A percentile compares a stretch with the other conserved stretches of the same genome.
phyloP scores from a whole-genome alignment of 2,888 invertebrate species.

The Sicus ferrugineus region DNA sequence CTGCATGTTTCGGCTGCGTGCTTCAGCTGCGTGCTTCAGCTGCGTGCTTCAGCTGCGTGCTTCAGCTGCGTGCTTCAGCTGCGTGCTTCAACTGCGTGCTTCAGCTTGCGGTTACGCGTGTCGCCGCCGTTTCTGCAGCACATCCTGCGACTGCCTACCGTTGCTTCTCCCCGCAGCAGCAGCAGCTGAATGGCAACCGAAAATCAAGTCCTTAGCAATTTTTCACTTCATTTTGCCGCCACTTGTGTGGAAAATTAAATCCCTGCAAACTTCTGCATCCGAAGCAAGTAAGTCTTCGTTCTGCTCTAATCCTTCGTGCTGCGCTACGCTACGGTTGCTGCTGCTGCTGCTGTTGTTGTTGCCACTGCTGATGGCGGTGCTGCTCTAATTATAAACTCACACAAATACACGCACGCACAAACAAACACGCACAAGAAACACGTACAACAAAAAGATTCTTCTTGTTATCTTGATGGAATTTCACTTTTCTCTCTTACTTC shows the following conservation, averaged over 20 bases:
- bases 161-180: background rate
- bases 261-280: no score
- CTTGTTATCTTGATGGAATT: background rate
- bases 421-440: background rate
- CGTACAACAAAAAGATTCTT: background rate
- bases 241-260: constrained; percentile 30
- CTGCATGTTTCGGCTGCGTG: background rate
- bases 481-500: background rate
- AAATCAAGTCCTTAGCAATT: constrained; percentile 17
- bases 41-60: no score
- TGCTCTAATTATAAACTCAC: constrained; percentile 8
- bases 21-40: background rate
- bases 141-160: background rate
- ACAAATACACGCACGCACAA: background rate
- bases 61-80: no score
- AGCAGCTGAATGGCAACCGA: background rate
- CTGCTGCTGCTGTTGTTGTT: no score
- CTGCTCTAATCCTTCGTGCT: background rate
- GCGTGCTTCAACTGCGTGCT: no score
- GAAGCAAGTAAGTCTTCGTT: background rate
- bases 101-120: background rate
- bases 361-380: background rate
- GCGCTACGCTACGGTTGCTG: no score
- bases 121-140: background rate
- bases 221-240: constrained; percentile 27